A percentile compares a stretch with the other conserved stretches of the same genome.
phyloP scores from a whole-genome alignment of 2,113 vertebrate genomes.

The Oreocharis arfaki region DNA sequence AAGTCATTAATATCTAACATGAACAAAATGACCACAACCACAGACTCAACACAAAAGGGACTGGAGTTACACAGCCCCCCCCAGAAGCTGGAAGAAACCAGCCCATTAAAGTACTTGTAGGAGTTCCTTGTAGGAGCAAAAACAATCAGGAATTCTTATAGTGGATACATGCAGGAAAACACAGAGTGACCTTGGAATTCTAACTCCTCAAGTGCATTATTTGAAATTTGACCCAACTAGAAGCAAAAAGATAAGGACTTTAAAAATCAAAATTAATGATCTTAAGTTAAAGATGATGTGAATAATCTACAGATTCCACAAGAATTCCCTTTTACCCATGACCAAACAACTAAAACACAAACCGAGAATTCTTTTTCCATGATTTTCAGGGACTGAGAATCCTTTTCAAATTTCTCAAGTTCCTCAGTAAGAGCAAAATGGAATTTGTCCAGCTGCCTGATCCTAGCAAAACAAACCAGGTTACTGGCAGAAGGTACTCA shows the following conservation, averaged over 20 bases:
- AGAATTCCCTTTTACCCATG: not conserved
- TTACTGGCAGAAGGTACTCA: not conserved
- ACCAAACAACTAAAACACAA: conserved; percentile 38
- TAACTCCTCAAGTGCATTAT: not conserved
- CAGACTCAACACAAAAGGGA: not conserved
- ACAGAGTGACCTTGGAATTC: not conserved
- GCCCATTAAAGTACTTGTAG: not conserved
- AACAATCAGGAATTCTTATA: accelerated
- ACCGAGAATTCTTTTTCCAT: conserved; percentile 89
- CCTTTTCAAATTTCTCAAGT: conserved; percentile 82
- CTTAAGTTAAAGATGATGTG: not conserved
- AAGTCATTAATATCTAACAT: not conserved
- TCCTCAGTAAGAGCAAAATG: conserved; percentile 76
- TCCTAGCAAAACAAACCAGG: conserved; percentile 70
- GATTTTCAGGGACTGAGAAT: conserved; percentile 76
- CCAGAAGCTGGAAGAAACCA: not conserved
- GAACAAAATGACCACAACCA: not conserved
- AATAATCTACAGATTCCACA: not conserved
- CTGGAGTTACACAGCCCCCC: not conserved
- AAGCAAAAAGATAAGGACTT: not conserved
- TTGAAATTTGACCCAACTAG: not conserved
- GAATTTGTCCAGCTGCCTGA: conserved; percentile 77
- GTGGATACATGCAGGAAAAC: not conserved
- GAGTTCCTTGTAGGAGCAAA: not conserved
- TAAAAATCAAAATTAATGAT: not conserved